A percentile compares a stretch with the other conserved stretches of the same genome.
Conservation (phyloP, 2,888 invertebrate species). For the Liposcelis brunnea region DNA sequence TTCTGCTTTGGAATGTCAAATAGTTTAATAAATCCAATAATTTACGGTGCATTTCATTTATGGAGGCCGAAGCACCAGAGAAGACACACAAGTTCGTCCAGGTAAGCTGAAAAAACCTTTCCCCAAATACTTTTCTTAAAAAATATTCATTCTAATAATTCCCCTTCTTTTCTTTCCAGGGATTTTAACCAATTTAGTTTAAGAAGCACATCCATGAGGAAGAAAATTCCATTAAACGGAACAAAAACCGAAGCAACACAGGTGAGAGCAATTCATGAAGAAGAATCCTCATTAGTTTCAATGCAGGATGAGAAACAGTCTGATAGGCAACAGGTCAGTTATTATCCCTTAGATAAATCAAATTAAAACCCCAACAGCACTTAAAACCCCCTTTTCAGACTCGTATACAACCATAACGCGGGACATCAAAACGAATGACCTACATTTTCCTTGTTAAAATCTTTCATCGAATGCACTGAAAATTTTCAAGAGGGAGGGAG, state of each 20-base stretch:
- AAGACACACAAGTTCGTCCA: conserved; percentile 1
- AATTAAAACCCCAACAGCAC: background rate
- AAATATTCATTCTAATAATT: no score
- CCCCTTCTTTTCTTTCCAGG: background rate
- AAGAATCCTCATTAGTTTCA: conserved; percentile 3
- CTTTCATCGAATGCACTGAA: no score
- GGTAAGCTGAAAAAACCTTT: no score
- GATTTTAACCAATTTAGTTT: conserved; percentile 8
- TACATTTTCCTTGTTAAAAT: no score
- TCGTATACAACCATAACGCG: no score
- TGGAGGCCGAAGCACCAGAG: conserved; percentile 37
- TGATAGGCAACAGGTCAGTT: background rate
- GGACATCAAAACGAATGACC: no score
- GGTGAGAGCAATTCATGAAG: conserved; percentile 1
- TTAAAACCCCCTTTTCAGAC: no score
- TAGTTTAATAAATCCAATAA: conserved; percentile 68
- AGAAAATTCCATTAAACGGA: background rate
- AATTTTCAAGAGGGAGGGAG: no score
- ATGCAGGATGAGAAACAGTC: conserved; percentile 1
- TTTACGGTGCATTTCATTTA: conserved; percentile 77
- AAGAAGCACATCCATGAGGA: conserved; percentile 5
- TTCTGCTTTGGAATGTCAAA: conserved; percentile 79
- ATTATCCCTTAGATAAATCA: background rate
- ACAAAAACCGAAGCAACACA: conserved; percentile 1
- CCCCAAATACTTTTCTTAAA: no score